These are phyloP conservation scores for Gavialis gangeticus DNA, from an alignment of 2,113 vertebrate species.

Conservation along the genomic window DNA sequence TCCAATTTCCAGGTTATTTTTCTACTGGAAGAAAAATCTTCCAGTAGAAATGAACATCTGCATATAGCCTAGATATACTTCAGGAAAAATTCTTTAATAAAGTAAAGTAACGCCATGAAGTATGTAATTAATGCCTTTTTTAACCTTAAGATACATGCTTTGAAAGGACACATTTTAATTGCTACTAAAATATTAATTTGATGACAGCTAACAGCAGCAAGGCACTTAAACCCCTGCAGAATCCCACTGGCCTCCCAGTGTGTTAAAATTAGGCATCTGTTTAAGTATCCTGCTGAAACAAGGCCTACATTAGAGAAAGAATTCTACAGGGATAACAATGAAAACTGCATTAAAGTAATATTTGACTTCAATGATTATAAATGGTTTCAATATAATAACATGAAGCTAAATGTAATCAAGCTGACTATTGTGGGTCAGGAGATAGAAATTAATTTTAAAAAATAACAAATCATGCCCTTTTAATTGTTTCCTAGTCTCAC, in stretches of 20 bases:
- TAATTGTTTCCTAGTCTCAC: too few species aligned
- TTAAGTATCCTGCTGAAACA: not conserved
- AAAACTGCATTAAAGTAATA: not conserved
- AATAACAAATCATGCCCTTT: too few species aligned
- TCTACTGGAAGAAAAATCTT: too few species aligned
- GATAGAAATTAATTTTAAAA: not conserved
- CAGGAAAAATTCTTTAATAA: not conserved
- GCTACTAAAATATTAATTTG: not conserved
- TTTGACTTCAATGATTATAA: not conserved
- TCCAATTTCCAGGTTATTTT: too few species aligned
- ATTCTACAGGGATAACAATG: not conserved
- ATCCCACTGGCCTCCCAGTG: not conserved
- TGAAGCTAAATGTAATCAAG: not conserved
- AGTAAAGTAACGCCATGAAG: not conserved
- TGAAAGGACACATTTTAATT: not conserved
- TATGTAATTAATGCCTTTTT: not conserved
- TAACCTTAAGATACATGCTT: not conserved
- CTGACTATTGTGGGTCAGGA: not conserved
- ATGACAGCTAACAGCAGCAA: not conserved
- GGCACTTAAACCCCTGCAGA: not conserved
- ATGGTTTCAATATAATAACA: fast-evolving
- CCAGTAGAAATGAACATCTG: too few species aligned
- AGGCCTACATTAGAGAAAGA: not conserved
- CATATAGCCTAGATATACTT: too few species aligned
- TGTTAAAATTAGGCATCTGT: not conserved